These are phyloP conservation scores for Phyllotis vaccarum DNA, from an alignment of 2,797 vertebrate genomes.

Conservation along the genomic window DNA sequence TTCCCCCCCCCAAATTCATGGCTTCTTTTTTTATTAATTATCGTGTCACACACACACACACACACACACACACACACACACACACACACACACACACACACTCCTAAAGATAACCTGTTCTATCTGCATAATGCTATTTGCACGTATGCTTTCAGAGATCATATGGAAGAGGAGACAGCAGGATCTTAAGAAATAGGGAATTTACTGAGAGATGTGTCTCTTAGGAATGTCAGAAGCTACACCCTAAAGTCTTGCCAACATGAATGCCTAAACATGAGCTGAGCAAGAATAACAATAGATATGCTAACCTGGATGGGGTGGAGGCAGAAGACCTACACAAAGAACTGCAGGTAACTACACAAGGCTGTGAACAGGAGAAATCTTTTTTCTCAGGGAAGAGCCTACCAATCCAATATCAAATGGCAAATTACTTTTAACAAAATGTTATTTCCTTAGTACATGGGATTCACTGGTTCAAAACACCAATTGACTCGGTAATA, in stretches of 20 bases:
- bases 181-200: background rate
- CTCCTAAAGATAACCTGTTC: background rate
- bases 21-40: background rate
- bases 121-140: background rate
- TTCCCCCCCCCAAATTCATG: background rate
- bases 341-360: background rate
- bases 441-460: background rate
- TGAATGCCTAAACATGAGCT: background rate
- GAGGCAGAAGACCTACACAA: background rate
- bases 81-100: background rate
- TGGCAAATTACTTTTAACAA: background rate
- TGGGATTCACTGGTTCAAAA: constrained; percentile 22
- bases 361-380: background rate
- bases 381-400: background rate
- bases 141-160: background rate
- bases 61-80: background rate
- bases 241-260: background rate
- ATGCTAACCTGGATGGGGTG: background rate
- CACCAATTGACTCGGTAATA: constrained; percentile 38
- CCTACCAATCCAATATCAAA: background rate
- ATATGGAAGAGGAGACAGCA: background rate
- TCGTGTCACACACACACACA: background rate
- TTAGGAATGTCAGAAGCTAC: background rate
- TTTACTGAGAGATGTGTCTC: background rate
- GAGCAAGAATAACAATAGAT: background rate